Base-by-base conservation (phyloP, 2,113 vertebrate species). In the Clinocottus analis region DNA sequence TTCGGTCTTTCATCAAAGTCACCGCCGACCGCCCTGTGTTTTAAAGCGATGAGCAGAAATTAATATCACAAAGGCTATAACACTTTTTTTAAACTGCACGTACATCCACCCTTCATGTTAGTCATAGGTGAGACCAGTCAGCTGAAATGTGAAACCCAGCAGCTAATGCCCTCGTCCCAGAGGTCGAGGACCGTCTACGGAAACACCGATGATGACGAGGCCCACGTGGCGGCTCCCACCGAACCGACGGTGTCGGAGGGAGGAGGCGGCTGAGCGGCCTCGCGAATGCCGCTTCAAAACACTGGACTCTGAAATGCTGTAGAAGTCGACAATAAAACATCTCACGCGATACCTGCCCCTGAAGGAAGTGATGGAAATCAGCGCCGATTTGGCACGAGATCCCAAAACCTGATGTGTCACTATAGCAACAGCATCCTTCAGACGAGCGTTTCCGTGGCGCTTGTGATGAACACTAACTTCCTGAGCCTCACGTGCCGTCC, bases 81-180 rank as follows among this genome's bases (percentile, higher is more conserved):
- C 82, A 87, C 80, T 84, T 83, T 60, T n/a, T 41, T 61, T 47
- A 87, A 86, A 75, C 73, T 80, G 55, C 79, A 83, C 84, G 71
- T 76, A 64, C 43, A 79, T 85, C 81, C 83, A 64, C 67, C 85
- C 49, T 47, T 81, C 77, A 49, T 51, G 70, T 92, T 76, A 84
- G 70, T 89, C 60, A 62, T 39, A 41, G 70, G 64, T 35, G 64
- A 59, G 68, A 82, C 71, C 41, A 9, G 10, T 66, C 68, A 64
- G 75, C 75, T 63, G 55, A 45, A 55, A 65, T 5, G 25, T 49
- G 14, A 27, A 78, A 70, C 39, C 75, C 66, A 56, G 67, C 67
- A 74, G 80, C 69, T 41, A 72, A 72, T 45, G 79, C 27, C 61
- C 63, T 65, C 41, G 13, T 47, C 81, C 51, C 63, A 51, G 67